Evolutionary conservation across 2,113 vertebrate species (phyloP).

Genomic region (Cinclus cinclus): DNA sequence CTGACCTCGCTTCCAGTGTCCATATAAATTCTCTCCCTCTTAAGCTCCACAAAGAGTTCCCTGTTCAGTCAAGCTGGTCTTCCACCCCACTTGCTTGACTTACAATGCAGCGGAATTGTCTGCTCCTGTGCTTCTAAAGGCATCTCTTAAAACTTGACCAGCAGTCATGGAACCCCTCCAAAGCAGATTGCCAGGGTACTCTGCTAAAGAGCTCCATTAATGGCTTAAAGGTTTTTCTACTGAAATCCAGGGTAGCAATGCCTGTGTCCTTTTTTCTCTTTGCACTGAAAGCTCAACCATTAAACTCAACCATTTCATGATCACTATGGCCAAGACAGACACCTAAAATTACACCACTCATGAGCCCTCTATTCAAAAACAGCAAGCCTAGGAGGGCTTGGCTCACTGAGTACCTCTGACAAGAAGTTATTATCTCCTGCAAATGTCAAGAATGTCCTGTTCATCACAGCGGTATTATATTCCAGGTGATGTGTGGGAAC

Average conservation of each 20-base stretch:
- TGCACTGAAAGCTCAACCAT: background rate
- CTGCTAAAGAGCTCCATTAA: background rate
- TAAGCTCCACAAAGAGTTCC: background rate
- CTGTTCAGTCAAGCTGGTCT: background rate
- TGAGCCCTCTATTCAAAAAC: background rate
- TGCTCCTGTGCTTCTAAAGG: background rate
- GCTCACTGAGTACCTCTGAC: background rate
- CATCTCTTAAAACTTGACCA: background rate
- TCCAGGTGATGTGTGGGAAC: background rate
- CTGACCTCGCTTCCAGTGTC: background rate
- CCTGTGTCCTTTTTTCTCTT: background rate
- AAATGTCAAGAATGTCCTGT: background rate
- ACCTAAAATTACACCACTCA: background rate
- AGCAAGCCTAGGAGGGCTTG: background rate
- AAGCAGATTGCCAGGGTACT: background rate
- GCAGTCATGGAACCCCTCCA: background rate
- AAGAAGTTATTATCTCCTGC: background rate
- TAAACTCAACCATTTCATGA: background rate
- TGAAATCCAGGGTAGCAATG: background rate
- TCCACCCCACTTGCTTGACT: background rate
- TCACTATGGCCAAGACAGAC: background rate
- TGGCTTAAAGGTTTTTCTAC: background rate
- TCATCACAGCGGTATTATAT: background rate
- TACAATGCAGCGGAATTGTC: background rate
- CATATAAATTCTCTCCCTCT: background rate